phyloP scores from a whole-genome alignment of 2,113 vertebrate genomes.

The Haemorhous mexicanus region DNA sequence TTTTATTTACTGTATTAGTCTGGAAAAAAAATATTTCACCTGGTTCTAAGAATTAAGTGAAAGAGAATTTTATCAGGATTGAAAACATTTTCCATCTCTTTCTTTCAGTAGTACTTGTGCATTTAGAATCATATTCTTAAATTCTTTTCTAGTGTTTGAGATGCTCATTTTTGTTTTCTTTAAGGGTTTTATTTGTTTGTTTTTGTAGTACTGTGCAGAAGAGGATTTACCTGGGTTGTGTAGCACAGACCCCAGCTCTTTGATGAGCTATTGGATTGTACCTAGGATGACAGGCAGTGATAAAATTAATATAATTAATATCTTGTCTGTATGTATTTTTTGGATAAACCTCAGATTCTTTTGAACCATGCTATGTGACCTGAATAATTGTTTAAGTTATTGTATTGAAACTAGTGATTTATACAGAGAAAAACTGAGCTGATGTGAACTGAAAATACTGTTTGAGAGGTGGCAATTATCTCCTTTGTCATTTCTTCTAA shows the following conservation, averaged over 20 bases:
- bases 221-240: background rate
- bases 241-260: background rate
- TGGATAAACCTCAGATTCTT: slow-evolving; percentile 2
- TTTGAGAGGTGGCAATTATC: background rate
- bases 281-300: background rate
- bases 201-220: background rate
- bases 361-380: background rate
- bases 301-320: slow-evolving; percentile 19
- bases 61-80: background rate
- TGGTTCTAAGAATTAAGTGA: background rate
- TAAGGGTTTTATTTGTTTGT: background rate
- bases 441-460: background rate
- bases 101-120: background rate
- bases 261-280: slow-evolving; percentile 2
- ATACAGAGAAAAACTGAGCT: background rate
- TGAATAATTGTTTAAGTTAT: background rate
- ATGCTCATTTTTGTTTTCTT: rapidly evolving
- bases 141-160: background rate
- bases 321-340: background rate
- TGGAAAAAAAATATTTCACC: background rate
- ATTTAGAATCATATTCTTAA: background rate
- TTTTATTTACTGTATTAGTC: background rate
- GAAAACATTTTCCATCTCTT: background rate
- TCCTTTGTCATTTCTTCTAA: background rate
- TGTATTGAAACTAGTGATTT: background rate